A percentile compares a stretch with the other conserved stretches of the same genome.
These are phyloP conservation scores for Drosophila rubida DNA, from an alignment of 2,888 invertebrate genomes.

Conservation along the genomic window DNA sequence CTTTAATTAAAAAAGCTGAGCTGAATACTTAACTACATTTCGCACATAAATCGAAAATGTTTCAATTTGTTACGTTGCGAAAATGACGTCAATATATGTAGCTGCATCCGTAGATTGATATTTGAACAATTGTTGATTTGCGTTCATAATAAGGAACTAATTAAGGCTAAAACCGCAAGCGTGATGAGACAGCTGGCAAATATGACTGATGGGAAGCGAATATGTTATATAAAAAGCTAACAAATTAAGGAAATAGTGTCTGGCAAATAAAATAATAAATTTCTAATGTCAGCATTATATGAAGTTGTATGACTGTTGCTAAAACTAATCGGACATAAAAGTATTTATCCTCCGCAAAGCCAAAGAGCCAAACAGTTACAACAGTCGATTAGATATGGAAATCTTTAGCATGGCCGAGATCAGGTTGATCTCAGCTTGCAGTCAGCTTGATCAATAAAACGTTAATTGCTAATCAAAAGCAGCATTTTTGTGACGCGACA, in stretches of 20 bases:
- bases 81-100: not conserved
- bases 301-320: not conserved
- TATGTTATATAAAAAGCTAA: too few relatives aligned
- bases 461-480: conserved; percentile 77
- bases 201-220: not conserved
- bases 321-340: conserved; percentile 7
- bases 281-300: too few relatives aligned
- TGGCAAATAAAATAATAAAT: too few relatives aligned
- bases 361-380: conserved; percentile 38
- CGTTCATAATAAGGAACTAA: not conserved
- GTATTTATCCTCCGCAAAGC: not conserved
- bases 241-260: too few relatives aligned
- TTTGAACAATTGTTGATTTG: conserved; percentile 1
- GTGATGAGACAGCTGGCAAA: not conserved
- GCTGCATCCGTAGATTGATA: not conserved
- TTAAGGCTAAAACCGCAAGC: conserved; percentile 11
- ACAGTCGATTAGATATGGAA: conserved; percentile 31
- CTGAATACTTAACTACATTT: conserved; percentile 30
- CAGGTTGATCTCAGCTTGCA: conserved; percentile 55
- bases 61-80: not conserved
- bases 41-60: not conserved
- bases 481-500: conserved; percentile 72
- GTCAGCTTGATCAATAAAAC: conserved; percentile 72
- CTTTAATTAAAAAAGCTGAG: conserved; percentile 46
- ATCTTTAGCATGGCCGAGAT: conserved; percentile 34